Evolutionary conservation across 2,113 vertebrate species (phyloP).

Genomic region (Anthoscopus minutus): DNA sequence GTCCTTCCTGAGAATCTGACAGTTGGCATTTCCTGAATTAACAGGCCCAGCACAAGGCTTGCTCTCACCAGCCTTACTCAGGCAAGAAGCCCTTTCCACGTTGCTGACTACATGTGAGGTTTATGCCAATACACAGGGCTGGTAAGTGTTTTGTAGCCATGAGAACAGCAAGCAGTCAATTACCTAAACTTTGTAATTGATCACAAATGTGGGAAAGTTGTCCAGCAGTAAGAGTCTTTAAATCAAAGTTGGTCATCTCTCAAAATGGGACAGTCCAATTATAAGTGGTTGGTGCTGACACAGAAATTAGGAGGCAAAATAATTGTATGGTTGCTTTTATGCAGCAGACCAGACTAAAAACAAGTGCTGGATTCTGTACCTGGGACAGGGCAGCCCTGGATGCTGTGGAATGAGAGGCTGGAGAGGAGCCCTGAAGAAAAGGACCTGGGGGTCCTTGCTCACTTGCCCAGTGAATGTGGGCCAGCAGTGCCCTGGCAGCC

Average conservation of each 20-base stretch:
- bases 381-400: neutral
- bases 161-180: neutral
- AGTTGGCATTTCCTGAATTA: neutral
- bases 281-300: neutral
- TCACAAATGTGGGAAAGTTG: neutral
- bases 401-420: neutral
- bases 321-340: neutral
- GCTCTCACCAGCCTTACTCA: neutral
- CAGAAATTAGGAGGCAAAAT: neutral
- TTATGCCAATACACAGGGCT: neutral
- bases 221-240: neutral
- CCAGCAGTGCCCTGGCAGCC: neutral
- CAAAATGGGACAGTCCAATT: neutral
- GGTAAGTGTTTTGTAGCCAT: neutral
- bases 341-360: neutral
- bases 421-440: neutral
- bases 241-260: neutral
- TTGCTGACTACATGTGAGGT: neutral
- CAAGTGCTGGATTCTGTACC: neutral
- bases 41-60: neutral
- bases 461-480: rapidly evolving
- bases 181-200: neutral
- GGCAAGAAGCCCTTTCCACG: neutral
- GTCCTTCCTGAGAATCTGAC: neutral
- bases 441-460: neutral